A percentile compares a stretch with the other conserved stretches of the same genome.
phyloP scores from a whole-genome alignment of 2,888 invertebrate genomes.

The Ophion ellenae region DNA sequence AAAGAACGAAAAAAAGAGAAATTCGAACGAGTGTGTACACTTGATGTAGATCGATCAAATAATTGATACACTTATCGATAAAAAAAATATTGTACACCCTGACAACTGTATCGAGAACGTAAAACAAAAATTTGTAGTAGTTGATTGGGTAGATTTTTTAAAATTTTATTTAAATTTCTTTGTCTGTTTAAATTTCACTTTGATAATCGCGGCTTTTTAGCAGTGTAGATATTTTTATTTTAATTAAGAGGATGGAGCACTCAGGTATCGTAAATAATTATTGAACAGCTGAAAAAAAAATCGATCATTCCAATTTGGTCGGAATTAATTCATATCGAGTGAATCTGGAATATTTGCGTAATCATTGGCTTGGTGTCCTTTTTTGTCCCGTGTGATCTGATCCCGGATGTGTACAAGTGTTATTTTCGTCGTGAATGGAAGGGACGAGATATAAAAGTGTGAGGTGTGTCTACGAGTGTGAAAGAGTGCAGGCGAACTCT shows the following conservation, averaged over 20 bases:
- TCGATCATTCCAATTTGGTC: neutral
- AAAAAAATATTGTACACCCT: slow-evolving; percentile 11
- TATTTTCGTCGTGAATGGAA: neutral
- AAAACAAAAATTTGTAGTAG: neutral
- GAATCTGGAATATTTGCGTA: neutral
- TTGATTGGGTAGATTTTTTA: no score
- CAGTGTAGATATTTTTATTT: no score
- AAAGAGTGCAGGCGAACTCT: neutral
- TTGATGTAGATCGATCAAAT: slow-evolving; percentile 37
- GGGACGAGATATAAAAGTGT: slow-evolving; percentile 13
- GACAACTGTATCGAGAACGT: slow-evolving; percentile 12
- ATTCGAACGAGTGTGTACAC: slow-evolving; percentile 14
- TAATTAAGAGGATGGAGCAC: no score
- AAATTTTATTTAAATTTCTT: neutral
- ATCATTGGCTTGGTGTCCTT: neutral
- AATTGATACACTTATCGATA: slow-evolving; percentile 5
- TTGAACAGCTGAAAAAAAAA: neutral
- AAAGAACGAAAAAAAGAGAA: neutral
- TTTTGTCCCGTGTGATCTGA: neutral
- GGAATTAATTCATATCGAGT: neutral
- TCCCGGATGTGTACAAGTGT: slow-evolving; percentile 12
- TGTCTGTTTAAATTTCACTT: neutral
- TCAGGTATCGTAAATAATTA: neutral
- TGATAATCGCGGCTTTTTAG: no score
- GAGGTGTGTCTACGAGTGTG: slow-evolving; percentile 7